A percentile compares a stretch with the other conserved stretches of the same genome.
These are phyloP conservation scores for Spodoptera picta DNA, from an alignment of 2,888 invertebrate genomes.

Conservation along the genomic window DNA sequence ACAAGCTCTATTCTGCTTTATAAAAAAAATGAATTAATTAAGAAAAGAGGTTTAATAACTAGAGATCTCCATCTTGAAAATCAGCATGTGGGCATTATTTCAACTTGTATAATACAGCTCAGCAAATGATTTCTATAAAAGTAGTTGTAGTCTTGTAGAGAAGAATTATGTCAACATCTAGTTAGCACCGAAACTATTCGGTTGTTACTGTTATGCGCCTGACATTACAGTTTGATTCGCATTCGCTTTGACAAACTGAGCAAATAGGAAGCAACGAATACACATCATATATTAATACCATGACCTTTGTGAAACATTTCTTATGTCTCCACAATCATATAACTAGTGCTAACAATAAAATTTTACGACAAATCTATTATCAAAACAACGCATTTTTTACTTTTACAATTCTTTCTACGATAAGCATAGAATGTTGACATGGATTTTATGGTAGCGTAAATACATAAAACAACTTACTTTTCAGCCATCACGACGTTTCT, in stretches of 20 bases:
- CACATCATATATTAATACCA: slow-evolving; percentile 24
- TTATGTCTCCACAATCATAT: slow-evolving; percentile 1
- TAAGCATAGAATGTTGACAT: slow-evolving; percentile 69
- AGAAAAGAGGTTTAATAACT: slow-evolving; percentile 2
- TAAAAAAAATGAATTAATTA: not conserved
- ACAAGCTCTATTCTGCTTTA: too few relatives aligned
- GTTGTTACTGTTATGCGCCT: slow-evolving; percentile 49
- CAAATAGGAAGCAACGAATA: slow-evolving; percentile 42
- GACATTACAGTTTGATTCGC: slow-evolving; percentile 46
- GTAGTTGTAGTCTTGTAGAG: slow-evolving; percentile 9
- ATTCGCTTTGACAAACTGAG: slow-evolving; percentile 29
- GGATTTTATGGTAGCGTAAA: slow-evolving; percentile 53
- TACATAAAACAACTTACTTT: slow-evolving; percentile 74
- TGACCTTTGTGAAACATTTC: slow-evolving; percentile 30
- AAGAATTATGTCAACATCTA: slow-evolving; percentile 32
- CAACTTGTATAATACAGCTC: not conserved
- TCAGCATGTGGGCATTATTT: not conserved
- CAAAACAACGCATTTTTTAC: slow-evolving; percentile 51
- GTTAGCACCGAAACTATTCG: slow-evolving; percentile 40
- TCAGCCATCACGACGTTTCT: slow-evolving; percentile 79
- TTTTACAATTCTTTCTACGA: slow-evolving; percentile 66
- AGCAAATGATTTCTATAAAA: slow-evolving; percentile 1
- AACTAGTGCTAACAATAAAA: slow-evolving; percentile 15
- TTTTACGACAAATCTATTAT: slow-evolving; percentile 25
- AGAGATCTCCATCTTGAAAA: slow-evolving; percentile 1